phyloP scores from a whole-genome alignment of 2,113 vertebrate species.

The Laticauda laticaudata region DNA sequence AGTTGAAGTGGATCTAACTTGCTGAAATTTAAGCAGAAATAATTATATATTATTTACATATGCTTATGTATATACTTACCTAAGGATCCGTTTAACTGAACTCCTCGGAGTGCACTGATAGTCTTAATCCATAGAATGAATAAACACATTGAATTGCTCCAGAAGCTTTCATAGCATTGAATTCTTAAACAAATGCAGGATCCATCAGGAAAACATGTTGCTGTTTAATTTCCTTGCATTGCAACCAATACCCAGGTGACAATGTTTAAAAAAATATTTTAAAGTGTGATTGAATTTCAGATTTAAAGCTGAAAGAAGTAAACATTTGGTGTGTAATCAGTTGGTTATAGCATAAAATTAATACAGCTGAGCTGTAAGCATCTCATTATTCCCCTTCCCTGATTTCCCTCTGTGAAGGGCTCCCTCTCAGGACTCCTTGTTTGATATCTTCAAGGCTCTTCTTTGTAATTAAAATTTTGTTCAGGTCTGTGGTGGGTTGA shows the following conservation, averaged over 20 bases:
- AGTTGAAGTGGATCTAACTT: neutral
- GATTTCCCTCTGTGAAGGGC: conserved; percentile 37
- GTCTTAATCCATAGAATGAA: neutral
- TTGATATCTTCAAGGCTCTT: conserved; percentile 18
- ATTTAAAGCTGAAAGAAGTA: conserved; percentile 31
- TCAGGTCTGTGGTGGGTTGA: neutral
- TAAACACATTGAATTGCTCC: neutral
- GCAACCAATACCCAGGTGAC: neutral
- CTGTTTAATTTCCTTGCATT: neutral
- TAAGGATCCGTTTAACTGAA: neutral
- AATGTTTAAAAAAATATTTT: neutral
- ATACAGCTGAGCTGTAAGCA: conserved; percentile 33
- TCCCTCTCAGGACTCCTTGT: conserved; percentile 32
- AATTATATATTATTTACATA: neutral
- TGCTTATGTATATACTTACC: neutral
- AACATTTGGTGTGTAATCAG: conserved; percentile 36
- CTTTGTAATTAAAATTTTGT: conserved; percentile 28
- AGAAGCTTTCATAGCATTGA: neutral
- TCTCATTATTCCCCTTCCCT: conserved; percentile 52
- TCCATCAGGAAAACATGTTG: neutral
- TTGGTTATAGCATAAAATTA: conserved; percentile 28
- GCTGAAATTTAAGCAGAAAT: neutral
- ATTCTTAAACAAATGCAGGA: neutral
- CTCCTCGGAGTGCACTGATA: neutral
- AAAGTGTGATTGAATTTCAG: neutral